A percentile compares a stretch with the other conserved stretches of the same genome.
Evolutionary conservation across 2,797 vertebrate genomes (phyloP).

Genomic region (Xerus rutilus): DNA sequence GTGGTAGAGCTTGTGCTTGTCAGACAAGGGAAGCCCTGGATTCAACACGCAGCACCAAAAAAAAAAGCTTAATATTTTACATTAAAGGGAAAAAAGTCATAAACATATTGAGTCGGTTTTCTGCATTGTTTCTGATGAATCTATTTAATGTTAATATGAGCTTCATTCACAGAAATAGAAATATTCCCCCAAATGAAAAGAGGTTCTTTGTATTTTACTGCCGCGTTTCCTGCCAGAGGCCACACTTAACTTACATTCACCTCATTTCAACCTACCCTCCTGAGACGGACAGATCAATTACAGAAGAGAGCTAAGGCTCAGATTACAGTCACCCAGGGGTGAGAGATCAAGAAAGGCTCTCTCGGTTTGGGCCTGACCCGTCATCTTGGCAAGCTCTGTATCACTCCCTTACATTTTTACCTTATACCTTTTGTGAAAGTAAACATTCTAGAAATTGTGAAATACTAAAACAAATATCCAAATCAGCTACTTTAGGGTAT

Average conservation of each 20-base stretch:
- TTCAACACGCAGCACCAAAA: neutral
- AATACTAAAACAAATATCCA: neutral
- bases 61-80: neutral
- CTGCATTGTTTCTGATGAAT: neutral
- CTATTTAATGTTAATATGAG: conserved; percentile 21
- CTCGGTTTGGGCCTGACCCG: neutral
- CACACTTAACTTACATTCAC: neutral
- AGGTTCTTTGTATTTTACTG: neutral
- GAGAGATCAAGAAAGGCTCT: neutral
- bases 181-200: neutral
- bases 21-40: neutral
- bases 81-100: neutral
- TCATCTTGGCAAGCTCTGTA: neutral
- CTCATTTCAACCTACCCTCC: neutral
- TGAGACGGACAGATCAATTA: neutral
- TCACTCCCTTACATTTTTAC: neutral
- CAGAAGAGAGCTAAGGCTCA: neutral
- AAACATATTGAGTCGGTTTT: neutral
- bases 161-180: conserved; percentile 27
- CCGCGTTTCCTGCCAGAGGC: neutral
- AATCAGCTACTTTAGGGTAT: neutral
- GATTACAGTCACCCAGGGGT: neutral
- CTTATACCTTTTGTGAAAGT: neutral
- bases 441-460: neutral
- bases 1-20: neutral